Evolutionary conservation across 2,113 vertebrate genomes (phyloP).

Genomic region (Ctenomys sociabilis): DNA sequence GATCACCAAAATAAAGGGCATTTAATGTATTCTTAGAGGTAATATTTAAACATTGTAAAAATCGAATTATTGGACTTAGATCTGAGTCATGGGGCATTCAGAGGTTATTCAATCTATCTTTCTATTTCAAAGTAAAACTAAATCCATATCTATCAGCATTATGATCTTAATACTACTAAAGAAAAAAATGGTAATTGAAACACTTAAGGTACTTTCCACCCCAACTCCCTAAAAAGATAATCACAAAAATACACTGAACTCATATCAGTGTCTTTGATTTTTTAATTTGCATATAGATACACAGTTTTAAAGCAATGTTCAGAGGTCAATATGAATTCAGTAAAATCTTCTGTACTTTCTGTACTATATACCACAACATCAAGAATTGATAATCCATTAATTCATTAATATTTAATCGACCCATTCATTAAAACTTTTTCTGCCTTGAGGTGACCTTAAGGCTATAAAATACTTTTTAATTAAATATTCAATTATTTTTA

Average conservation of each 20-base stretch:
- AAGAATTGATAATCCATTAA: constrained; percentile 56
- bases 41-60: constrained; percentile 35
- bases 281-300: constrained; percentile 56
- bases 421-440: constrained; percentile 63
- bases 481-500: constrained; percentile 73
- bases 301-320: constrained; percentile 60
- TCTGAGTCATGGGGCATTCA: constrained; percentile 14
- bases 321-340: constrained; percentile 51
- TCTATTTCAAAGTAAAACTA: constrained; percentile 43
- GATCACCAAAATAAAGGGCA: constrained; percentile 33
- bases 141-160: constrained; percentile 66
- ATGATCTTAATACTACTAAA: constrained; percentile 62
- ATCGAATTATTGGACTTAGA: constrained; percentile 56
- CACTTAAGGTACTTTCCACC: neutral
- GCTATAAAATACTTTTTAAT: constrained; percentile 56
- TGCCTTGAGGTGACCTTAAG: constrained; percentile 21
- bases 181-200: constrained; percentile 54
- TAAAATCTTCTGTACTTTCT: constrained; percentile 40
- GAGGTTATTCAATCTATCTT: constrained; percentile 56
- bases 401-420: constrained; percentile 64
- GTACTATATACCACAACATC: constrained; percentile 27
- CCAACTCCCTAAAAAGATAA: constrained; percentile 28
- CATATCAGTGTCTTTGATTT: constrained; percentile 47
- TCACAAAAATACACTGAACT: constrained; percentile 51
- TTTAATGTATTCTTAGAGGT: constrained; percentile 28